These are phyloP conservation scores for Netelia melanura DNA, from an alignment of 2,888 invertebrate species.

Conservation along the genomic window DNA sequence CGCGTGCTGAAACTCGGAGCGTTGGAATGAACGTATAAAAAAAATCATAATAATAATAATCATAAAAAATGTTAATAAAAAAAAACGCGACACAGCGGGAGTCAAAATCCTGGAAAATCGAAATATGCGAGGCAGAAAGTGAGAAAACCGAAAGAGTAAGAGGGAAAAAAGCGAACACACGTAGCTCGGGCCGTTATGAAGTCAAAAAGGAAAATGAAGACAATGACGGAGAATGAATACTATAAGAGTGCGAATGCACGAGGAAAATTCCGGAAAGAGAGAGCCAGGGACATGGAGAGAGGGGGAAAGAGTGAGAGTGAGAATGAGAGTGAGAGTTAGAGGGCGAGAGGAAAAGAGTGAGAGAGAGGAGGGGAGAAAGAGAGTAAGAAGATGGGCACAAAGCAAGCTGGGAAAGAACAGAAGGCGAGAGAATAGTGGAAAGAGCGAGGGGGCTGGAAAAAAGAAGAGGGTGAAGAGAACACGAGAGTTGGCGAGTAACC, in stretches of 20 bases:
- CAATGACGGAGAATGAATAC: constrained; percentile 46
- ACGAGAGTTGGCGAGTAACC: constrained; percentile 14
- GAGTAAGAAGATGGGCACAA: not conserved
- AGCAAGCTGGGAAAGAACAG: constrained; percentile 12
- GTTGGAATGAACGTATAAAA: not conserved
- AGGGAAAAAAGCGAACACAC: not conserved
- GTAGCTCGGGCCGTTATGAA: constrained; percentile 24
- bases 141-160: constrained; percentile 4
- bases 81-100: not conserved
- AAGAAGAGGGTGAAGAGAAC: constrained; percentile 12
- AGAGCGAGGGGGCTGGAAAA: not conserved
- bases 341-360: constrained; percentile 1
- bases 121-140: constrained; percentile 25
- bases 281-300: not conserved
- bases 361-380: not conserved
- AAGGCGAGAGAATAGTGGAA: constrained; percentile 10
- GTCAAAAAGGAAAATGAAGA: constrained; percentile 33
- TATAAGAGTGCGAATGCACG: constrained; percentile 11
- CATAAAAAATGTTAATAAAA: constrained; percentile 10
- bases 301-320: constrained; percentile 1
- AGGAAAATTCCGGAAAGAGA: constrained; percentile 16
- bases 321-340: not conserved
- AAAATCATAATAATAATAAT: too few relatives aligned
- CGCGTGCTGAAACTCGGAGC: not conserved
- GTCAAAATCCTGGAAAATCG: constrained; percentile 22